A percentile compares a stretch with the other conserved stretches of the same genome.
phyloP scores from a whole-genome alignment of 2,888 invertebrate genomes.

The Silvanus unidentatus region DNA sequence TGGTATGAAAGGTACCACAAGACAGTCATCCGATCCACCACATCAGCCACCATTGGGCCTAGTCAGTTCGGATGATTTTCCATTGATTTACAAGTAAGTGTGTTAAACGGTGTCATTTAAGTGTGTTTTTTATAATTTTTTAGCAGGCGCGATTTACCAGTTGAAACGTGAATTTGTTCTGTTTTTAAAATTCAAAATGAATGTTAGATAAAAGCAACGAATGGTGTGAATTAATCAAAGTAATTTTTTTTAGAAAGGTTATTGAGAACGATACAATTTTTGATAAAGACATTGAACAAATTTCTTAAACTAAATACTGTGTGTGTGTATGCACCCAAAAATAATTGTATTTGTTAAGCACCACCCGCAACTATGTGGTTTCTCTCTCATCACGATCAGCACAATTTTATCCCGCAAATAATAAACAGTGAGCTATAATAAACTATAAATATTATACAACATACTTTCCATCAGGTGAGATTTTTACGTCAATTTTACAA shows the following conservation, averaged over 20 bases:
- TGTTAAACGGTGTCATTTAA: background rate
- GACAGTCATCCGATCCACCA: constrained; percentile 63
- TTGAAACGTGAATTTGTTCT: background rate
- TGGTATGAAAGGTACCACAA: constrained; percentile 76
- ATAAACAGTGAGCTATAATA: constrained; percentile 4
- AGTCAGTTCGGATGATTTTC: constrained; percentile 75
- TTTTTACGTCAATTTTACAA: constrained; percentile 14
- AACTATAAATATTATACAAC: constrained; percentile 7
- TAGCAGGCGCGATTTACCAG: constrained; percentile 3
- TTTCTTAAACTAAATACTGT: constrained; percentile 9
- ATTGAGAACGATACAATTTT: background rate
- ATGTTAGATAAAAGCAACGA: background rate
- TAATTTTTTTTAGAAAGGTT: constrained; percentile 36
- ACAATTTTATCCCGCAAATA: constrained; percentile 11
- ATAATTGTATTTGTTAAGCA: constrained; percentile 11
- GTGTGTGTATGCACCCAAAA: constrained; percentile 6
- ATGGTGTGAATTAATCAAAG: background rate
- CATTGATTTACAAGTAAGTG: constrained; percentile 77
- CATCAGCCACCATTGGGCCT: constrained; percentile 74
- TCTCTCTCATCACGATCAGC: constrained; percentile 22
- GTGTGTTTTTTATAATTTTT: constrained; percentile 6
- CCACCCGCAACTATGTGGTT: constrained; percentile 25
- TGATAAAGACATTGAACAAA: too few relatives aligned
- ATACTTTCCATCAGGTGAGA: constrained; percentile 21
- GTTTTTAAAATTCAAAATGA: too few relatives aligned